Percentiles rank a stretch among this genome's conserved stretches.
phyloP scores from a whole-genome alignment of 1,140 invertebrate genomes.

The Daktulosphaira vitifoliae region DNA sequence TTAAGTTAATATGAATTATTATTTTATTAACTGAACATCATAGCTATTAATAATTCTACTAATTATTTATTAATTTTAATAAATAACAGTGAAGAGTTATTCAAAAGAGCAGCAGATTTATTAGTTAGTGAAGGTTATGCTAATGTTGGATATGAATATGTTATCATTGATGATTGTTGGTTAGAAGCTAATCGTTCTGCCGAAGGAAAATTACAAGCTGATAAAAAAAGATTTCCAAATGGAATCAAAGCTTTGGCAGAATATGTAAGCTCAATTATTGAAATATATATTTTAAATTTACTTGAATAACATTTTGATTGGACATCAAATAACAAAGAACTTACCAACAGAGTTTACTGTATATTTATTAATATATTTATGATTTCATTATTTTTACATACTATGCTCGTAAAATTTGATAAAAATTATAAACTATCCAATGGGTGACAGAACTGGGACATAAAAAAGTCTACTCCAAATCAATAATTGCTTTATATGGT shows the following conservation, averaged over 20 bases:
- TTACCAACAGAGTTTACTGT: too few relatives aligned
- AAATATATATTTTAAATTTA: neutral
- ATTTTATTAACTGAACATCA: too few relatives aligned
- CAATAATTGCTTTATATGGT: too few relatives aligned
- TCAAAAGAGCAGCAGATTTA: slow-evolving; percentile 49
- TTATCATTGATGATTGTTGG: slow-evolving; percentile 59
- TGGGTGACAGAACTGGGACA: too few relatives aligned
- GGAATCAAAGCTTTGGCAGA: slow-evolving; percentile 52
- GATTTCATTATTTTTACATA: too few relatives aligned
- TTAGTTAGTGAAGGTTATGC: slow-evolving; percentile 51
- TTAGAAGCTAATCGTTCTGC: slow-evolving; percentile 46
- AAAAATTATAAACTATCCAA: slow-evolving; percentile 24
- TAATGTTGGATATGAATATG: slow-evolving; percentile 51
- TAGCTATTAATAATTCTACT: too few relatives aligned
- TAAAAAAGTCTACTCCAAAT: too few relatives aligned
- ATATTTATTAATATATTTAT: too few relatives aligned
- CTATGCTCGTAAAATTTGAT: slow-evolving; percentile 4
- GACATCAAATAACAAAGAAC: too few relatives aligned
- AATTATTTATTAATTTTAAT: too few relatives aligned
- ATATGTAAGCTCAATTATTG: slow-evolving; percentile 47
- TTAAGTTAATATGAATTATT: too few relatives aligned
- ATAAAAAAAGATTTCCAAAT: slow-evolving; percentile 51
- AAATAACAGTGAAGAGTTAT: slow-evolving; percentile 51
- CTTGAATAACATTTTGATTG: too few relatives aligned
- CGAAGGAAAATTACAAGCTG: slow-evolving; percentile 47